Conservation (phyloP, 2,797 vertebrate species). For the Acestrorhynchus altus region DNA sequence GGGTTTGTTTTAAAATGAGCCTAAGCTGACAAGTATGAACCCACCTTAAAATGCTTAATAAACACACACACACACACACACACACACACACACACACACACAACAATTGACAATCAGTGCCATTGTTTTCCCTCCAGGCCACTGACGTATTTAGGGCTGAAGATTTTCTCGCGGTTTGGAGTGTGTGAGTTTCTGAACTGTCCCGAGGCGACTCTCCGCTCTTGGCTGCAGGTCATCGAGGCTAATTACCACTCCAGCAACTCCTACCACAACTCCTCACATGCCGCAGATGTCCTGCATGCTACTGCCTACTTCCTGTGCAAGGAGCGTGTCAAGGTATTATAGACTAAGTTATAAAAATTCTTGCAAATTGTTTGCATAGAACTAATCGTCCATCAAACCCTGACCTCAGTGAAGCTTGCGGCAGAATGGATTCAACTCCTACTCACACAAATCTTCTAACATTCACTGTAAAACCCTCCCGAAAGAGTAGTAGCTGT, state of each 20-base stretch:
- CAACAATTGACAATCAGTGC: neutral
- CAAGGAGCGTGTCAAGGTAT: slow-evolving; percentile 94
- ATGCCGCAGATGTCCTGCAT: slow-evolving; percentile 93
- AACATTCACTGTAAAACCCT: too few species aligned
- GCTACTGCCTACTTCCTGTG: slow-evolving; percentile 96
- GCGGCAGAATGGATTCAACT: too few species aligned
- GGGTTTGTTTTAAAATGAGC: too few species aligned
- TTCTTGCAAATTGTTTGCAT: too few species aligned
- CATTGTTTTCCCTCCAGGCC: slow-evolving; percentile 78
- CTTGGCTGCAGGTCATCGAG: slow-evolving; percentile 94
- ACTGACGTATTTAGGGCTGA: slow-evolving; percentile 92
- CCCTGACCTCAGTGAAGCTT: too few species aligned
- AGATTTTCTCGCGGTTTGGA: slow-evolving; percentile 93
- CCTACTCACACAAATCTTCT: too few species aligned
- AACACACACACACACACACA: neutral
- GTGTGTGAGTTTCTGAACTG: slow-evolving; percentile 95
- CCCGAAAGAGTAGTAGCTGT: too few species aligned
- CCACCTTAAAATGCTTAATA: too few species aligned
- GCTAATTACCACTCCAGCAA: slow-evolving; percentile 93
- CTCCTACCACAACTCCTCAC: slow-evolving; percentile 98
- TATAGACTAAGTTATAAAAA: too few species aligned
- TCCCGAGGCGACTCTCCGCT: slow-evolving; percentile 88
- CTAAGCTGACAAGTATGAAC: too few species aligned
- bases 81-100: neutral
- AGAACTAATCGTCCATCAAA: too few species aligned